Conservation (phyloP, 2,113 vertebrate species). For the Aegotheles bennettii region DNA sequence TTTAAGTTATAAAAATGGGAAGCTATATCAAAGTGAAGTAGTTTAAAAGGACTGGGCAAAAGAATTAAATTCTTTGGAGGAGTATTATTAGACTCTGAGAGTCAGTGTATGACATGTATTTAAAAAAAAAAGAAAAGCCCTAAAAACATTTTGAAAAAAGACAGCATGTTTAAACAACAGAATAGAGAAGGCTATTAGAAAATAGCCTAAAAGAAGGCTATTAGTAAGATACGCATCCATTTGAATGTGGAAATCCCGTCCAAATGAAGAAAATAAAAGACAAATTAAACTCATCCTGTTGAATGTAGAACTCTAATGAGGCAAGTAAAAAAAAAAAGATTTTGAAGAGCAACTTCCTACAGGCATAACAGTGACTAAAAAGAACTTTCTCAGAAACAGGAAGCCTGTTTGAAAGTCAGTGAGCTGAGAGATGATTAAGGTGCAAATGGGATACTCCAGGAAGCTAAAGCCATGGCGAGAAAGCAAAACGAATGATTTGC, state of each 20-base stretch:
- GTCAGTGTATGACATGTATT: background rate
- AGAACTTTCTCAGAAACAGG: slow-evolving; percentile 22
- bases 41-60: background rate
- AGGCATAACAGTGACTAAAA: slow-evolving; percentile 17
- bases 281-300: background rate
- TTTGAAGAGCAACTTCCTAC: slow-evolving; percentile 16
- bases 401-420: slow-evolving; percentile 38
- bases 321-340: background rate
- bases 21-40: background rate
- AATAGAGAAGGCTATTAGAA: background rate
- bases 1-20: background rate
- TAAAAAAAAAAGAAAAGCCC: background rate
- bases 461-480: background rate
- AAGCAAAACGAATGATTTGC: slow-evolving; percentile 33
- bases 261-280: background rate
- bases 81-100: background rate
- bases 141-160: background rate
- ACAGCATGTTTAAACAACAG: background rate
- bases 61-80: background rate
- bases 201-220: no score
- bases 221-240: background rate
- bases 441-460: slow-evolving; percentile 34
- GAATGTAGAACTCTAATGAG: slow-evolving; percentile 17
- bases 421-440: slow-evolving; percentile 48
- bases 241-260: background rate